Evolutionary conservation across 1,140 invertebrate genomes (phyloP).

Genomic region (Dendroctonus valens): DNA sequence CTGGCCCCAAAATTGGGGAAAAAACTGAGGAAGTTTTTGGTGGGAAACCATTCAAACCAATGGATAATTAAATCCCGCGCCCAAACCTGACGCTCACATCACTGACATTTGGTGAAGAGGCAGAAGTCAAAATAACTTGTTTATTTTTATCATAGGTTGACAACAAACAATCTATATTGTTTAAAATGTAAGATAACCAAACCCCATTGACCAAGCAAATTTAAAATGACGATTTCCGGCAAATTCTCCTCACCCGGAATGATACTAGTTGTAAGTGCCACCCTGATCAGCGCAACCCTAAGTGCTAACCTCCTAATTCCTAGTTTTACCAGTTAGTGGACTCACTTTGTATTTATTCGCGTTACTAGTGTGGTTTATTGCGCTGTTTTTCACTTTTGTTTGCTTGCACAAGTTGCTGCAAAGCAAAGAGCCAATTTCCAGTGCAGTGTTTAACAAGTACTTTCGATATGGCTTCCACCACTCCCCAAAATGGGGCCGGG

Average conservation of each 20-base stretch:
- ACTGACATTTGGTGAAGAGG: not conserved
- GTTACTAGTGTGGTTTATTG: conserved; percentile 28
- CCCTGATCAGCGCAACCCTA: conserved; percentile 12
- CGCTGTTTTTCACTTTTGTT: conserved; percentile 34
- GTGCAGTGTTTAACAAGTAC: conserved; percentile 9
- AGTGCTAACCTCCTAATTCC: conserved; percentile 14
- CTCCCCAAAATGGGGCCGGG: not conserved
- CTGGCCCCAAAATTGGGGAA: no score
- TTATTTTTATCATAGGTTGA: not conserved
- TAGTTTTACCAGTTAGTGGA: conserved; percentile 28
- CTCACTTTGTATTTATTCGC: conserved; percentile 16
- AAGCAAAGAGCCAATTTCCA: conserved; percentile 28
- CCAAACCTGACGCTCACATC: no score
- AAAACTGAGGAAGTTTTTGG: no score
- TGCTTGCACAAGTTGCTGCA: conserved; percentile 34
- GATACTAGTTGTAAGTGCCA: conserved; percentile 16
- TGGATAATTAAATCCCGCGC: no score
- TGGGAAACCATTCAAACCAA: no score
- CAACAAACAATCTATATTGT: not conserved
- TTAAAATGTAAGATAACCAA: not conserved
- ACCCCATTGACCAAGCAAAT: not conserved
- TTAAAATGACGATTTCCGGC: conserved; percentile 6
- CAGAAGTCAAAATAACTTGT: not conserved
- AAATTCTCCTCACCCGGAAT: conserved; percentile 8
- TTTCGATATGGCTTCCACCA: conserved; percentile 11